A percentile compares a stretch with the other conserved stretches of the same genome.
phyloP scores from a whole-genome alignment of 2,888 invertebrate genomes.

The Xestia xanthographa region DNA sequence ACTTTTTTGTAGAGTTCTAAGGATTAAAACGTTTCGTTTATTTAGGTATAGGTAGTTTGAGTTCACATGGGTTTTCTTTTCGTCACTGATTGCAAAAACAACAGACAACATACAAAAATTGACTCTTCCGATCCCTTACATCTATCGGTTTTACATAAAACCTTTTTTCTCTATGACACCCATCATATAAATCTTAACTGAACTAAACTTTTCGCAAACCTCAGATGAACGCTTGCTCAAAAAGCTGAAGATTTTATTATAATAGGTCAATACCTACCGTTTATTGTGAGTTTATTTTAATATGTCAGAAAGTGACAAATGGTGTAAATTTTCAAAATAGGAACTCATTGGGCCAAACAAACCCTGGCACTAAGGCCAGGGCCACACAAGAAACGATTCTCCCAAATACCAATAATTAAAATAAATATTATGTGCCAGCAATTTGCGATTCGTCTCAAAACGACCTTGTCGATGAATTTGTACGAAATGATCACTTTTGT shows the following conservation, averaged over 20 bases:
- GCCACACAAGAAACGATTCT: slow-evolving; percentile 25
- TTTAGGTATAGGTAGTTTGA: not conserved
- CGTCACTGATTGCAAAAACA: not conserved
- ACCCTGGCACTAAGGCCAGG: slow-evolving; percentile 37
- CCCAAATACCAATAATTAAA: slow-evolving; percentile 56
- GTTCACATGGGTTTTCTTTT: not conserved
- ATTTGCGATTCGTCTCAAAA: slow-evolving; percentile 65
- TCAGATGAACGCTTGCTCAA: not conserved
- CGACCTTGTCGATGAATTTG: slow-evolving; percentile 60
- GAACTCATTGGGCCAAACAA: too few species aligned
- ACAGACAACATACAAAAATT: too few species aligned
- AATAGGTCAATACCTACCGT: too few species aligned
- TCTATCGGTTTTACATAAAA: not conserved
- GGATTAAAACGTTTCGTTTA: not conserved
- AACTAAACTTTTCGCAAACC: not conserved
- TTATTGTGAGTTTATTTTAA: too few species aligned
- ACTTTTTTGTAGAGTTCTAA: not conserved
- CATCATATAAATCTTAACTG: not conserved
- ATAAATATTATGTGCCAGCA: slow-evolving; percentile 54
- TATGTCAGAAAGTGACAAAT: not conserved
- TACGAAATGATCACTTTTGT: slow-evolving; percentile 61
- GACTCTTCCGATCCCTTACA: not conserved
- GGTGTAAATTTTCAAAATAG: not conserved
- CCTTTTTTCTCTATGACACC: not conserved
- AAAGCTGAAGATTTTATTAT: too few species aligned